Evolutionary conservation across 1,140 invertebrate genomes (phyloP).

Genomic region (Pseudomyrmex concolor): DNA sequence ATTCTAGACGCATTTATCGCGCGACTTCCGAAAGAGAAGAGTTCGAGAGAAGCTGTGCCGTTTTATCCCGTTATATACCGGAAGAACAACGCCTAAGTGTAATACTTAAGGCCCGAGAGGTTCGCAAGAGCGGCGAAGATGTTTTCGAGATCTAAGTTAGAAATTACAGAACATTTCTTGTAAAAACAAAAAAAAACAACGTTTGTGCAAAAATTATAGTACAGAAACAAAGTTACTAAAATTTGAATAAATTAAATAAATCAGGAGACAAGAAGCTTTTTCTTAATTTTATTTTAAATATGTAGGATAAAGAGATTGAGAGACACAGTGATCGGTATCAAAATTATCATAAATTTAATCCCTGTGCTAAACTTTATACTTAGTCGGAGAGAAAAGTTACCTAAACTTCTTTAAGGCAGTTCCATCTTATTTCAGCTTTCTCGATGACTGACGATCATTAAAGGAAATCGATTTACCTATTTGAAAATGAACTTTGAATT

Average conservation of each 20-base stretch:
- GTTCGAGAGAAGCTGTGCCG: background rate
- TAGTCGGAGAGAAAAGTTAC: constrained; percentile 25
- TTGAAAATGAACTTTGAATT: constrained; percentile 37
- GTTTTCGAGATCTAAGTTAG: constrained; percentile 23
- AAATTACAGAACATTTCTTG: constrained; percentile 28
- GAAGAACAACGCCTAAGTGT: constrained; percentile 26
- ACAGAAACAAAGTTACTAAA: background rate
- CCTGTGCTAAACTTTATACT: constrained; percentile 23
- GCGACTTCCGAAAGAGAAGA: constrained; percentile 37
- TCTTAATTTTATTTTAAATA: background rate
- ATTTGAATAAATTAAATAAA: background rate
- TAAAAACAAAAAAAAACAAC: no score
- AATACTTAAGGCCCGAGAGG: constrained; percentile 8
- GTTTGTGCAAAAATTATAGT: background rate
- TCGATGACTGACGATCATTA: constrained; percentile 40
- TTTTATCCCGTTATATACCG: constrained; percentile 34
- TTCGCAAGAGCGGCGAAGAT: background rate
- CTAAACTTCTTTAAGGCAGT: constrained; percentile 37
- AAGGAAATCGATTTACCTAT: constrained; percentile 39
- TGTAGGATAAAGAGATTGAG: background rate
- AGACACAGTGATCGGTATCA: constrained; percentile 21
- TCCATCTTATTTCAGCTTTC: constrained; percentile 23
- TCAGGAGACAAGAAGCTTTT: background rate
- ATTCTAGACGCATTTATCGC: constrained; percentile 39
- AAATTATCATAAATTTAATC: constrained; percentile 36